Evolutionary conservation across 2,888 invertebrate species (phyloP), one percentile per base, ranked within the genome.

Genomic region (Monochamus alternatus): DNA sequence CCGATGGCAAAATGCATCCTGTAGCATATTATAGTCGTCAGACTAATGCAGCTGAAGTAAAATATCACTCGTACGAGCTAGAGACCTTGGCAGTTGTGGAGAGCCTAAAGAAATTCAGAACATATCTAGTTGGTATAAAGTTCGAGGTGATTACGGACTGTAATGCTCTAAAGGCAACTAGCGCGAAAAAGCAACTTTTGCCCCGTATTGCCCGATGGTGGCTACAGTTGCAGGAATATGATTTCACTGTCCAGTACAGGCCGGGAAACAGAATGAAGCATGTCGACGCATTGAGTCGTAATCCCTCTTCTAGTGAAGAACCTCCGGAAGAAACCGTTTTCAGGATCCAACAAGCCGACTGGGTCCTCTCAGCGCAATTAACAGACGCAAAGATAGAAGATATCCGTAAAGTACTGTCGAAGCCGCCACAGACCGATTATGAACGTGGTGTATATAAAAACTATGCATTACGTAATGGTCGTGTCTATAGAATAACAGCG

Each of bases 101-200:
- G 31, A 81, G 80, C 0, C 30, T 85, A 0, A 51, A 77, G 30
- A 74, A 83, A 65, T 84, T 85, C 67, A 78, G 82, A 12, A 77
- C 76, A 4, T 85, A 84, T 62, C 59, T 85, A 0, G 73, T 81
- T 14, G 83, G 82, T 2, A 65, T 75, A 4, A 59, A 55, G 0
- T 84, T 85, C 51, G 81, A 70, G 1, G 74, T 85, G 1, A 64
- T 81, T 0, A 85, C 83, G 0, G 88, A 88, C 66, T 87, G 86
- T 55, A 82, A 83, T 32, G 81, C 85, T 0, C 43, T 86, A 3
- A 83, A 83, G 32, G 64, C 77, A 0, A 82, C 85, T 0, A 71
- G 81, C 30, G 63, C 55, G 0, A 84, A 86, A 62, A 79, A 80
- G n/a, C 83, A 87, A 22, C 66, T 85, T 0, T 31, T 83, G 1